phyloP scores from a whole-genome alignment of 2,113 vertebrate genomes.

The Solenodon paradoxus region DNA sequence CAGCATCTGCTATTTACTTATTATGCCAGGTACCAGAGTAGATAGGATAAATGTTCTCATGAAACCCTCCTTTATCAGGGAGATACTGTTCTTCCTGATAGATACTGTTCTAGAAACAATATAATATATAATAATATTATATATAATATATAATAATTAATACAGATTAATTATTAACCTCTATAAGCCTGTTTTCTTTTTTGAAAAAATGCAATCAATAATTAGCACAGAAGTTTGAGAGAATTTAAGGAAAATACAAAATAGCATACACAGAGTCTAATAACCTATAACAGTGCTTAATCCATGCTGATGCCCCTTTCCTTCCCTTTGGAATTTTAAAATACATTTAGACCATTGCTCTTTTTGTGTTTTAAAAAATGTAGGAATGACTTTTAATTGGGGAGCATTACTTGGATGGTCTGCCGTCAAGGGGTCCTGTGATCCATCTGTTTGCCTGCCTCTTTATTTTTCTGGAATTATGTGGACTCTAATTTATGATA shows the following conservation, averaged over 20 bases:
- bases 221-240: neutral
- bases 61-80: neutral
- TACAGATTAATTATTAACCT: neutral
- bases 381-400: slow-evolving; percentile 96
- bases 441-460: slow-evolving; percentile 93
- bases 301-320: rapidly evolving
- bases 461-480: slow-evolving; percentile 94
- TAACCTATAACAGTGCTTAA: neutral
- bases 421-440: slow-evolving; percentile 91
- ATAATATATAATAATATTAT: too few species aligned
- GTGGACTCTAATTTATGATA: slow-evolving; percentile 97
- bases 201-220: neutral
- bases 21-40: neutral
- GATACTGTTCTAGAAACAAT: too few species aligned
- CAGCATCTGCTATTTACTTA: neutral
- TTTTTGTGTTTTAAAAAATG: neutral
- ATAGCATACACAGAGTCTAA: neutral
- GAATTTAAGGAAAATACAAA: neutral
- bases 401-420: slow-evolving; percentile 96
- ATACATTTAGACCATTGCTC: neutral
- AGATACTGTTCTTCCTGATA: neutral
- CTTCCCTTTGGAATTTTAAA: neutral
- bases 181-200: neutral
- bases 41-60: neutral
- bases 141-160: too few species aligned